Evolutionary conservation across 53 echinoderm and acorn worm species (phyloP).

Genomic region (Stichopus horrens): DNA sequence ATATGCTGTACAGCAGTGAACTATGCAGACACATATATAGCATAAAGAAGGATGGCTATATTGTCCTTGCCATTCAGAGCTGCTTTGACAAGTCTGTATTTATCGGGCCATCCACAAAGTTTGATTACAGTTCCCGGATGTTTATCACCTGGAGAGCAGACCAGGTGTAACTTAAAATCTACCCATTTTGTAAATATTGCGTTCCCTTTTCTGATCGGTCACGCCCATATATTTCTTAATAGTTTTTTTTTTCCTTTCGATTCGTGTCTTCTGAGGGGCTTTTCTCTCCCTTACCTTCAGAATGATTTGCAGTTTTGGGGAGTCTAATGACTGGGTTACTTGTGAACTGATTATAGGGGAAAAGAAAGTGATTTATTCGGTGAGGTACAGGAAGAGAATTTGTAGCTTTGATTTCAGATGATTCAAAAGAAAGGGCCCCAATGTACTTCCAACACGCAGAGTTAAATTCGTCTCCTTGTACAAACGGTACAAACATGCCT

Average conservation of each 20-base stretch:
- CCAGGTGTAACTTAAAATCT: not conserved
- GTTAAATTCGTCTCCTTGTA: not conserved
- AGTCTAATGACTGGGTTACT: not conserved
- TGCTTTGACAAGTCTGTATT: slow-evolving; percentile 5
- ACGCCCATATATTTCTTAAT: not conserved
- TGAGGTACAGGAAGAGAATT: not conserved
- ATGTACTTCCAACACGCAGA: not conserved
- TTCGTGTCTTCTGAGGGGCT: not conserved
- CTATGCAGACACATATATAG: no score
- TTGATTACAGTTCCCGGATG: not conserved
- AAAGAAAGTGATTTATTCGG: not conserved
- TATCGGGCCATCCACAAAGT: not conserved
- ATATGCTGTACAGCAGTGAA: no score
- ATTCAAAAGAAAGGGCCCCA: not conserved
- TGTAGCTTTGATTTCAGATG: not conserved
- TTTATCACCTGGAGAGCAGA: not conserved
- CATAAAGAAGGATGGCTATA: not conserved
- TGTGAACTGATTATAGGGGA: slow-evolving; percentile 1
- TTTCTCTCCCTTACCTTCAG: not conserved
- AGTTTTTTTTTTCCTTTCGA: not conserved
- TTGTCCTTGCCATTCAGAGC: not conserved
- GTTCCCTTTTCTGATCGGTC: not conserved
- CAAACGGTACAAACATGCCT: not conserved
- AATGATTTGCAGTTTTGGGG: not conserved
- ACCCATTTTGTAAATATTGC: not conserved